Base-by-base conservation (phyloP, 2,888 invertebrate genomes). In the Netelia inedita region DNA sequence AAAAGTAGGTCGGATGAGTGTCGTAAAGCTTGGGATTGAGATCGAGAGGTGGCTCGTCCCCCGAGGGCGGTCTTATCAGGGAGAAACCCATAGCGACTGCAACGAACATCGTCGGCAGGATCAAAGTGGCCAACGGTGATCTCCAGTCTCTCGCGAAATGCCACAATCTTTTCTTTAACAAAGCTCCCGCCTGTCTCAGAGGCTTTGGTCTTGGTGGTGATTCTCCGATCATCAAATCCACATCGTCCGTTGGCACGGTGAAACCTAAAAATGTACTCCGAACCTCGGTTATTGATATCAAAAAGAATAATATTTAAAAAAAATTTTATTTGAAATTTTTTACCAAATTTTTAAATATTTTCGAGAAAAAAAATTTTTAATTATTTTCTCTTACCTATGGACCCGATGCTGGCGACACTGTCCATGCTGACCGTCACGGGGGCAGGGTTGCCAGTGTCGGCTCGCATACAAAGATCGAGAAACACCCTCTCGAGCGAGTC, bases 81-180 rank as follows among this genome's bases (percentile, higher is more conserved):
- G 96, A 95, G 94, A 96, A 96, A 59, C 94, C 96, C 96, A 96
- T 96, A n/a, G 96, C 96, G 21, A 95, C 93, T 0, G 95, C 93
- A 88, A 96, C 96, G 92, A 96, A 96, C 79, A 96, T 87, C 0
- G 95, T 94, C 0, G 96, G 96, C 80, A 96, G 92, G 6, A 95
- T 89, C 10, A 96, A 89, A 66, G 96, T 94, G 85, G 96, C 95
- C 86, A 96, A 94, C 53, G 96, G 90, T 11, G 96, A 94, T 93
- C 94, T 94, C 92, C 95, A 95, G 91, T 96, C 96, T 68, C 95
- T 94, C 1, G 92, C 92, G 87, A 96, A 95, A 89, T 96, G 96
- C 69, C 95, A 91, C 68, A 94, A 93, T 71, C 96, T 93, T 75
- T 95, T 96, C 84, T 95, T 94, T 88, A 96, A 89, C 35, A 96